Percentiles rank a stretch among this genome's conserved stretches.
phyloP scores from a whole-genome alignment of 1,140 invertebrate genomes.

The Lepidurus couesii region DNA sequence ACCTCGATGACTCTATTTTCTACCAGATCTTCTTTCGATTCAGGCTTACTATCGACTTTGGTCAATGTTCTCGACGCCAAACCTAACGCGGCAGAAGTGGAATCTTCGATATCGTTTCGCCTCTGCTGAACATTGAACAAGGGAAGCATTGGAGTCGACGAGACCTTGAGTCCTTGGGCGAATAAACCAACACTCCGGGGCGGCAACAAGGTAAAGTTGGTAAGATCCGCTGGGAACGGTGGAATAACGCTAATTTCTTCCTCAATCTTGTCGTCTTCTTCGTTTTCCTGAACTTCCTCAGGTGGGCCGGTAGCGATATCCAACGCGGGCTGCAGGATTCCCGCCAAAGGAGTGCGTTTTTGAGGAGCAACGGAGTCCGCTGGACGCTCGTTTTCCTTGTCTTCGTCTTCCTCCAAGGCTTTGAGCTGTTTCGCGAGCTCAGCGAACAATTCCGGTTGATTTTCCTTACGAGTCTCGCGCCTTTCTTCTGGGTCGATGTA shows the following conservation, averaged over 20 bases:
- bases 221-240: slow-evolving; percentile 38
- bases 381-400: slow-evolving; percentile 31
- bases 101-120: not conserved
- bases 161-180: slow-evolving; percentile 35
- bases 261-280: slow-evolving; percentile 25
- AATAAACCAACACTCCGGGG: slow-evolving; percentile 38
- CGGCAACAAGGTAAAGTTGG: slow-evolving; percentile 40
- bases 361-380: slow-evolving; percentile 36
- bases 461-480: not conserved
- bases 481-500: not conserved
- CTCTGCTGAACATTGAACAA: not conserved
- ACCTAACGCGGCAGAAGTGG: not conserved
- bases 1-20: not conserved
- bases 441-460: not conserved
- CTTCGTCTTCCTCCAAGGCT: slow-evolving; percentile 8
- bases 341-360: slow-evolving; percentile 35
- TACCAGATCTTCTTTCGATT: not conserved
- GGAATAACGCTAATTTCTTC: slow-evolving; percentile 30
- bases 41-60: not conserved
- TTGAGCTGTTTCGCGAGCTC: not conserved
- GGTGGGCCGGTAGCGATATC: slow-evolving; percentile 39
- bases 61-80: not conserved
- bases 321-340: slow-evolving; percentile 41
- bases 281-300: slow-evolving; percentile 39
- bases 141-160: slow-evolving; percentile 34